Evolutionary conservation across 2,888 invertebrate genomes (phyloP).

Genomic region (Barypeithes pellucidus): DNA sequence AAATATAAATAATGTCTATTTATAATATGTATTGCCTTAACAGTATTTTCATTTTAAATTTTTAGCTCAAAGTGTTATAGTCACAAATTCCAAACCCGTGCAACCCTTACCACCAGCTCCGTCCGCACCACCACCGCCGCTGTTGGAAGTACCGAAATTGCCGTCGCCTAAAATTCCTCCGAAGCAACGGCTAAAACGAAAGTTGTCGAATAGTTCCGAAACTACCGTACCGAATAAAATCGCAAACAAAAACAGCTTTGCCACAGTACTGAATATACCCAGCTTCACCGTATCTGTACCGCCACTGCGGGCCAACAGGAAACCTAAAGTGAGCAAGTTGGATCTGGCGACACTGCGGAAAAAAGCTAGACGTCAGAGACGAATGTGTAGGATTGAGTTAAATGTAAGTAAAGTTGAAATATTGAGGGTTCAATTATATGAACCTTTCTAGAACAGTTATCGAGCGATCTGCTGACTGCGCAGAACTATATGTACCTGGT

Average conservation of each 20-base stretch:
- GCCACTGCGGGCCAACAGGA: constrained; percentile 59
- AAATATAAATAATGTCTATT: too few species aligned
- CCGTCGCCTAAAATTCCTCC: constrained; percentile 22
- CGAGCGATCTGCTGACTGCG: too few species aligned
- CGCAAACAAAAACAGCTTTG: constrained; percentile 48
- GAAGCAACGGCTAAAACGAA: constrained; percentile 29
- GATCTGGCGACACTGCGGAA: constrained; percentile 67
- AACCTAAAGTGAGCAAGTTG: constrained; percentile 68
- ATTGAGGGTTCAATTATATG: too few species aligned
- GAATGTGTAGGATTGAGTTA: constrained; percentile 16
- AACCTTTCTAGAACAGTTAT: too few species aligned
- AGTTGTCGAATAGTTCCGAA: constrained; percentile 13
- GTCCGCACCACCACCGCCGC: neutral
- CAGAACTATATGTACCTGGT: too few species aligned
- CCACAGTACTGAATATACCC: constrained; percentile 68
- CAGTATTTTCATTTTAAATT: neutral
- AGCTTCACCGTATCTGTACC: constrained; percentile 59
- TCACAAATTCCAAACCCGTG: constrained; percentile 20
- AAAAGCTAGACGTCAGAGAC: constrained; percentile 60
- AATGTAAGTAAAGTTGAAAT: too few species aligned
- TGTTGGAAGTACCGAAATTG: constrained; percentile 33
- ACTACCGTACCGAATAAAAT: constrained; percentile 19
- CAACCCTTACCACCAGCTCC: neutral
- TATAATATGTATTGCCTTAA: too few species aligned
- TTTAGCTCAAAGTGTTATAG: constrained; percentile 32